phyloP scores from a whole-genome alignment of 2,113 vertebrate genomes.

The Elachura formosa region DNA sequence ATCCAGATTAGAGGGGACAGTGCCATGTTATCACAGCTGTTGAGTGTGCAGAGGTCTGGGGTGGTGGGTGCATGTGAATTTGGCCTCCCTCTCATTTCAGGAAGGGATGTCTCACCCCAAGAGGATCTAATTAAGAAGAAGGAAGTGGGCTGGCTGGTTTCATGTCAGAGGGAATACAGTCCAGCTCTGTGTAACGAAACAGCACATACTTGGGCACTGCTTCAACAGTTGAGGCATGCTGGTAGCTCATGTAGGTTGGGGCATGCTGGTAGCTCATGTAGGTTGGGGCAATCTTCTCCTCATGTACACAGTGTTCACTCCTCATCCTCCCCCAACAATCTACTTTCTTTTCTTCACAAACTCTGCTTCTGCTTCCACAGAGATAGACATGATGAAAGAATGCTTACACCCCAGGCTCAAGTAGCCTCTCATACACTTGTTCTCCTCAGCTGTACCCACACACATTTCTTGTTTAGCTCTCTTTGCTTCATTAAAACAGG shows the following conservation, averaged over 20 bases:
- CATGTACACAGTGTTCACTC: not conserved
- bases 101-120: not conserved
- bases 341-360: not conserved
- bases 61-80: accelerated
- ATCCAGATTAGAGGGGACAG: not conserved
- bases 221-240: not conserved
- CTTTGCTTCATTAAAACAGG: not conserved
- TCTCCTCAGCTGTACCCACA: not conserved
- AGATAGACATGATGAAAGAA: not conserved
- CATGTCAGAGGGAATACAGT: not conserved
- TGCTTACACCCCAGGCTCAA: not conserved
- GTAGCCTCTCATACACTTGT: not conserved
- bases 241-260: not conserved
- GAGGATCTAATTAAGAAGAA: not conserved
- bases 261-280: not conserved
- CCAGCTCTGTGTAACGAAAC: not conserved
- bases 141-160: not conserved
- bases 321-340: not conserved
- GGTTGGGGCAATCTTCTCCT: not conserved
- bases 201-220: not conserved
- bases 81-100: not conserved
- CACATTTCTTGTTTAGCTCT: not conserved
- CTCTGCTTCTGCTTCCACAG: not conserved
- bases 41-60: not conserved
- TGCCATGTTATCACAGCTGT: not conserved